phyloP scores from a whole-genome alignment of 2,797 vertebrate genomes.

The Leptatherina wallacei region DNA sequence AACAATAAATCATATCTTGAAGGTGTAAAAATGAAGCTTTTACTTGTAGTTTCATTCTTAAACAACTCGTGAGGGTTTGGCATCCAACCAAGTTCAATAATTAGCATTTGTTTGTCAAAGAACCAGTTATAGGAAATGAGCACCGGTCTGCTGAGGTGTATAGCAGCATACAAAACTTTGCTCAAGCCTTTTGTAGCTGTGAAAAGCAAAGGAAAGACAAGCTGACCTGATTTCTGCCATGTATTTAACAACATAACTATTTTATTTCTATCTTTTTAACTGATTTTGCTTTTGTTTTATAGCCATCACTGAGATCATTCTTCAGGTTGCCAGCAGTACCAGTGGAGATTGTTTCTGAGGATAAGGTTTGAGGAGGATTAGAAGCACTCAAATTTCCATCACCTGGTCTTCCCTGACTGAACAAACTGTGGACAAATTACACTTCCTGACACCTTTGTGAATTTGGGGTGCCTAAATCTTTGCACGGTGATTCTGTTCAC shows the following conservation, averaged over 20 bases:
- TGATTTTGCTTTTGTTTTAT: not conserved
- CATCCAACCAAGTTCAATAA: not conserved
- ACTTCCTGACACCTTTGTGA: not conserved
- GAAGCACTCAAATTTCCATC: not conserved
- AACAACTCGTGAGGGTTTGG: not conserved
- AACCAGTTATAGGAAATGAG: not conserved
- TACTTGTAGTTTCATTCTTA: not conserved
- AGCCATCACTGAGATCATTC: no score
- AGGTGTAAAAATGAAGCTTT: not conserved
- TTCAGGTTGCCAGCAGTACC: no score
- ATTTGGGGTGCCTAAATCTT: not conserved
- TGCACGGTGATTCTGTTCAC: not conserved
- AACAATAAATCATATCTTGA: not conserved
- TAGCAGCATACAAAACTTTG: not conserved
- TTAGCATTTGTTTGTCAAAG: not conserved
- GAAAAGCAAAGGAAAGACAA: not conserved
- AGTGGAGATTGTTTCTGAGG: not conserved
- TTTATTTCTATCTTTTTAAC: not conserved
- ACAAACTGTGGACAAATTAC: no score
- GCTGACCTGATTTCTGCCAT: not conserved
- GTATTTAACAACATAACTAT: not conserved
- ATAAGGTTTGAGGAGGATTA: not conserved
- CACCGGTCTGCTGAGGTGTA: not conserved
- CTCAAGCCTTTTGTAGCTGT: not conserved
- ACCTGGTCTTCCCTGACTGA: not conserved